Evolutionary conservation across 1,140 invertebrate species (phyloP).

Genomic region (Araneus ventricosus): DNA sequence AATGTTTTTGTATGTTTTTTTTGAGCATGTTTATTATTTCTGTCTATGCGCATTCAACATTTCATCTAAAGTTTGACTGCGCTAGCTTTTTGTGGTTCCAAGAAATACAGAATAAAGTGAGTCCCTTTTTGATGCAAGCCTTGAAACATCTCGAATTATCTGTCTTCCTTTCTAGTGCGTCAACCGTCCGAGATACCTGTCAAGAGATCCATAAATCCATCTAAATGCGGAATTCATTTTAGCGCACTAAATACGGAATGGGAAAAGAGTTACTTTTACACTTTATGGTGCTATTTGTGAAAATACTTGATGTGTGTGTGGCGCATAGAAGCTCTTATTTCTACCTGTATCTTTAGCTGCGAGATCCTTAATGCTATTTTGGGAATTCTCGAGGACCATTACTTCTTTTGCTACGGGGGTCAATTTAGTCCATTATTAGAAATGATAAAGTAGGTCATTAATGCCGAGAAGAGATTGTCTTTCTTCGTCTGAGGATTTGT

Average conservation of each 20-base stretch:
- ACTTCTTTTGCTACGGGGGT: conserved; percentile 34
- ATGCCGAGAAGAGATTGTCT: conserved; percentile 1
- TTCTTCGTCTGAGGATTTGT: conserved; percentile 40
- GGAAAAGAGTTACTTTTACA: background rate
- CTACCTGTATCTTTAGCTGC: conserved; percentile 22
- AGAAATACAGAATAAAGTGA: background rate
- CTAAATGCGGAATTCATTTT: conserved; percentile 24
- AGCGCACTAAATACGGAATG: background rate
- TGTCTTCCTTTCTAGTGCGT: background rate
- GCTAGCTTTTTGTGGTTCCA: too few species aligned
- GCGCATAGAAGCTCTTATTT: background rate
- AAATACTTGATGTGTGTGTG: background rate
- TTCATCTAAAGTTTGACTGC: too few species aligned
- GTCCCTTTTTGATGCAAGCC: background rate
- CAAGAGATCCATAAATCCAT: conserved; percentile 36
- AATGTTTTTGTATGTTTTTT: too few species aligned
- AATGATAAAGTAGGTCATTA: conserved; percentile 57
- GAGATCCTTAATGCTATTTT: conserved; percentile 25
- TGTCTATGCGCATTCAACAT: too few species aligned
- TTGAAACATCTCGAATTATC: background rate
- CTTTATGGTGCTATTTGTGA: conserved; percentile 2
- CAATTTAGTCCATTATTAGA: conserved; percentile 62
- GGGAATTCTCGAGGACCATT: conserved; percentile 52
- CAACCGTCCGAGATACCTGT: background rate
- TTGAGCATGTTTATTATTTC: too few species aligned